phyloP scores from a whole-genome alignment of 2,888 invertebrate genomes.

The Melieria picta region DNA sequence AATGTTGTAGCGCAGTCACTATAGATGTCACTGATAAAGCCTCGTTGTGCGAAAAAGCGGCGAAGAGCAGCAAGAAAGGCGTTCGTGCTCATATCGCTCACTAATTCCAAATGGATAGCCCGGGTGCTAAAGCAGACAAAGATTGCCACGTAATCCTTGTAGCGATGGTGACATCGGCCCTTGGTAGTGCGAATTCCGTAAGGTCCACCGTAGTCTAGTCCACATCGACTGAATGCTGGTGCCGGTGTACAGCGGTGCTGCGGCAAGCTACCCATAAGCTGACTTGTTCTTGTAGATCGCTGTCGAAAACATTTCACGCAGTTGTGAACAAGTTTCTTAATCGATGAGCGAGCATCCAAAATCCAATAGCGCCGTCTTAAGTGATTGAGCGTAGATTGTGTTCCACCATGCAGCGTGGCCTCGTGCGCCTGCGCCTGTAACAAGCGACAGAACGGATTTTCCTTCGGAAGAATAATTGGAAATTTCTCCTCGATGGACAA shows the following conservation, averaged over 20 bases:
- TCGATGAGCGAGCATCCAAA: conserved; percentile 13
- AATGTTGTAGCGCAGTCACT: conserved; percentile 26
- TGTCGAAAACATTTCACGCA: conserved; percentile 26
- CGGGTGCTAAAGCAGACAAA: conserved; percentile 32
- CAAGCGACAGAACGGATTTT: background rate
- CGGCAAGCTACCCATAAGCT: conserved; percentile 21
- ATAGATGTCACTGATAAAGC: conserved; percentile 16
- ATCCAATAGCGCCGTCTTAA: conserved; percentile 22
- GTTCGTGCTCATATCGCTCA: conserved; percentile 35
- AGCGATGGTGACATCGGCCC: conserved; percentile 23
- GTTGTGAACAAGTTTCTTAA: conserved; percentile 18
- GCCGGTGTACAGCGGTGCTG: conserved; percentile 15
- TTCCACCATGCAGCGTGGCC: background rate
- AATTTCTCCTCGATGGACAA: background rate
- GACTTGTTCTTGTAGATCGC: background rate
- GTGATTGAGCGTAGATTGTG: background rate
- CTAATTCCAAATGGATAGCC: conserved; percentile 39
- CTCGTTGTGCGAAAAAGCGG: conserved; percentile 7
- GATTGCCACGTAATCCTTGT: conserved; percentile 13
- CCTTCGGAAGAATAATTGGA: background rate
- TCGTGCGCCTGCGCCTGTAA: background rate
- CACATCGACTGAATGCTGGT: conserved; percentile 11
- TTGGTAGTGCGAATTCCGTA: conserved; percentile 29
- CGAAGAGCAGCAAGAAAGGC: background rate
- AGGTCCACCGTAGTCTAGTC: conserved; percentile 33